Evolutionary conservation across 2,888 invertebrate species (phyloP).

Genomic region (Dione juno): DNA sequence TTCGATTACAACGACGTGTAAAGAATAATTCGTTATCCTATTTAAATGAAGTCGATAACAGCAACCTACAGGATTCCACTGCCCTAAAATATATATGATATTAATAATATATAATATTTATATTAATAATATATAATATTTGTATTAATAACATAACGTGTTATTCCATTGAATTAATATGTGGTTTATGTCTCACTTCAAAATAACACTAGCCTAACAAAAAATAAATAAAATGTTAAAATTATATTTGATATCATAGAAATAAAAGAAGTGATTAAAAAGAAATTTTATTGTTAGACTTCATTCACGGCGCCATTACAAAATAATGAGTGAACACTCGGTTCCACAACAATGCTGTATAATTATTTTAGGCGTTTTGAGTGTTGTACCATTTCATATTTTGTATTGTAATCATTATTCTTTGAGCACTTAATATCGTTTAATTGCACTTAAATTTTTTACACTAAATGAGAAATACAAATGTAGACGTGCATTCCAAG

Average conservation of each 20-base stretch:
- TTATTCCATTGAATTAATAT: too few relatives aligned
- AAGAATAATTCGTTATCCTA: too few relatives aligned
- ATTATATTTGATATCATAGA: constrained; percentile 5
- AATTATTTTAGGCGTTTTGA: constrained; percentile 36
- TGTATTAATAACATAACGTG: too few relatives aligned
- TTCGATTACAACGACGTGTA: too few relatives aligned
- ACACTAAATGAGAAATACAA: neutral
- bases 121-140: too few relatives aligned
- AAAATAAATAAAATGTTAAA: constrained; percentile 3
- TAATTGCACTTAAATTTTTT: constrained; percentile 8
- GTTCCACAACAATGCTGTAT: constrained; percentile 33
- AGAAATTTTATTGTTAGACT: constrained; percentile 32
- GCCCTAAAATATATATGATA: too few relatives aligned
- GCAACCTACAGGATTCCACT: too few relatives aligned
- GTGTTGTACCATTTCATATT: constrained; percentile 27
- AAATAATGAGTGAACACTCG: constrained; percentile 37
- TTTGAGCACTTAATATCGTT: constrained; percentile 25
- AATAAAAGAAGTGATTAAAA: constrained; percentile 30
- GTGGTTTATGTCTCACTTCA: neutral
- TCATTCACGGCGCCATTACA: constrained; percentile 29
- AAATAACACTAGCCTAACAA: neutral
- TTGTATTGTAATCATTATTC: constrained; percentile 24
- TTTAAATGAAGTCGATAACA: too few relatives aligned
- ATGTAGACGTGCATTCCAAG: neutral
- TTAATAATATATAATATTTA: too few relatives aligned